These are phyloP conservation scores for Cyrtonyx montezumae DNA, from an alignment of 2,113 vertebrate genomes.

Conservation along the genomic window DNA sequence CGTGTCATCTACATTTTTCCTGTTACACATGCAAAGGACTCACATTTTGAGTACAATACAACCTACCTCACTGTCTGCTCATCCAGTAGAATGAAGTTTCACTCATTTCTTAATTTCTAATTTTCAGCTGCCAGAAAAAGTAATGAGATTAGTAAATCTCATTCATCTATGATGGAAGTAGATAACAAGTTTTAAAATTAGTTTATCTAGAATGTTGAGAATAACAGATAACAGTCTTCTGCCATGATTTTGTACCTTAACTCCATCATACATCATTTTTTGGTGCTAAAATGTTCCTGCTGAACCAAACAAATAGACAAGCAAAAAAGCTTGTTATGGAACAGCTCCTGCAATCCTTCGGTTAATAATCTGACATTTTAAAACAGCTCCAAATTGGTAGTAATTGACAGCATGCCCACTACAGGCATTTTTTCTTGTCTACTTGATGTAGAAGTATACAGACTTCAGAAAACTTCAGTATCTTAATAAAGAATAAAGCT, in stretches of 20 bases:
- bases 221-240: not conserved
- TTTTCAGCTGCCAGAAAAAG: not conserved
- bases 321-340: not conserved
- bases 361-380: not conserved
- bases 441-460: not conserved
- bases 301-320: not conserved
- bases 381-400: not conserved
- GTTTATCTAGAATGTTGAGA: not conserved
- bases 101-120: not conserved
- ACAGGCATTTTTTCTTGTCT: not conserved
- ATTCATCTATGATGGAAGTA: not conserved
- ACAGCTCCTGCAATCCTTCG: not conserved
- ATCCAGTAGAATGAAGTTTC: not conserved
- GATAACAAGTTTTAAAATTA: not conserved
- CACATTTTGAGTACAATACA: not conserved
- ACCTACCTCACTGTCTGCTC: not conserved
- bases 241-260: not conserved
- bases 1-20: not conserved
- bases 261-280: not conserved
- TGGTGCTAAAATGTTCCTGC: not conserved
- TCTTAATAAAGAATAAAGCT: conserved; percentile 41
- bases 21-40: not conserved
- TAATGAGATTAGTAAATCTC: not conserved
- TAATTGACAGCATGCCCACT: not conserved
- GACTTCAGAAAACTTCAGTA: conserved; percentile 16